Evolutionary conservation across 1,140 invertebrate species (phyloP).

Genomic region (Hirudo medicinalis): DNA sequence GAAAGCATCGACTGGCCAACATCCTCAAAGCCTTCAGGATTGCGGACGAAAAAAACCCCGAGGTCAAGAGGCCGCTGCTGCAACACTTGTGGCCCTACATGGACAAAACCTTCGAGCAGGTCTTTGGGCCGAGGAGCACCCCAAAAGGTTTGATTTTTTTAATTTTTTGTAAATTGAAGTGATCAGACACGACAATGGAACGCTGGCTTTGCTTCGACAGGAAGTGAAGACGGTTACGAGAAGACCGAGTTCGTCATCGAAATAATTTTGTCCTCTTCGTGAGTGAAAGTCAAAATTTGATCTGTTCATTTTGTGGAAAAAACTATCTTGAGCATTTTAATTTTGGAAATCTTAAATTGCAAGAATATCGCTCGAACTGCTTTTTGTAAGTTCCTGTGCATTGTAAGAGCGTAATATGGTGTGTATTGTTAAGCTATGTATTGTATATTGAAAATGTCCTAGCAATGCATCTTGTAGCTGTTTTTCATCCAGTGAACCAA

Average conservation of each 20-base stretch:
- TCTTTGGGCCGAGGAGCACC: not conserved
- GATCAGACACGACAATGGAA: not conserved
- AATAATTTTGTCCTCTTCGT: constrained; percentile 1
- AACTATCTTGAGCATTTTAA: too few relatives aligned
- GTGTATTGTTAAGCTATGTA: too few relatives aligned
- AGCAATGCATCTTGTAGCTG: too few relatives aligned
- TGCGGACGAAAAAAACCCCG: constrained; percentile 9
- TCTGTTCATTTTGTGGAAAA: too few relatives aligned
- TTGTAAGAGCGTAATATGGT: too few relatives aligned
- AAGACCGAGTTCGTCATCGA: not conserved
- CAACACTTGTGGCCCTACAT: constrained; percentile 15
- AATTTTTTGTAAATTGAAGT: not conserved
- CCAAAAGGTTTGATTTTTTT: not conserved
- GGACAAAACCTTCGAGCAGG: constrained; percentile 10
- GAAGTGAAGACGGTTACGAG: not conserved
- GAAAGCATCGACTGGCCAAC: not conserved
- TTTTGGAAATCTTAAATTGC: too few relatives aligned
- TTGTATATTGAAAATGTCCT: too few relatives aligned
- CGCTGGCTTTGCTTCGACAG: not conserved
- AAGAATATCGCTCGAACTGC: too few relatives aligned
- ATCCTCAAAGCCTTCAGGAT: constrained; percentile 13
- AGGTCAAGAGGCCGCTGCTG: constrained; percentile 14
- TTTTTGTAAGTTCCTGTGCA: too few relatives aligned
- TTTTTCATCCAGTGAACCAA: too few relatives aligned
- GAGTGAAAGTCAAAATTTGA: not conserved